Base-by-base conservation (phyloP, 2,888 invertebrate genomes). In the Frankliniella intonsa region DNA sequence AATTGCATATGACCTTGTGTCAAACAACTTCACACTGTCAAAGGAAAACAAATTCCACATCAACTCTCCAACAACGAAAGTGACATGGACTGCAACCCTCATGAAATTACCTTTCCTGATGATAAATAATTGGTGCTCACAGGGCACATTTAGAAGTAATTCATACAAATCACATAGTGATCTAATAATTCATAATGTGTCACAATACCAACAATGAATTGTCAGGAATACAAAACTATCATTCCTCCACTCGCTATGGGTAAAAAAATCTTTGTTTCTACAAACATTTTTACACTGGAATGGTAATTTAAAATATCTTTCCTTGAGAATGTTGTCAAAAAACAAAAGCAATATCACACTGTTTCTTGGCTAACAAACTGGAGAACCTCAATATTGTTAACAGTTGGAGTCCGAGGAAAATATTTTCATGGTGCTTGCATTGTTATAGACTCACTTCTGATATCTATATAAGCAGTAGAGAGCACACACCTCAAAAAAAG, bases 191-290 rank as follows among this genome's bases (percentile, higher is more conserved):
- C 25, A 76, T 10, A 76, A 76, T 76, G 69, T 25, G 69, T 76
- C 25, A 76, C 25, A 76, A 76, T 76, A 76, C 69, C 69, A 76
- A 76, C 69, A 76, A 76, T 76, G 69, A 76, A 76, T 76, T 76
- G 69, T 25, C 69, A 76, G 69, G 25, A 25, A 76, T 25, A 76
- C 69, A 0, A 25, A 25, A 25, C 22, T 76, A 12, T 10, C 22
- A 76, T 0, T 1, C 19, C 19, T 38, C 38, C 2, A 38, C 38
- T 38, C 5, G 38, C 38, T 38, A 38, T 38, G 38, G 69, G 12
- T 76, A 25, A 9, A 1, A 55, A 55, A 55, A 14, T 14, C 14
- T 19, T 55, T 19, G 25, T 22, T 22, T 8, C 22, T 76, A 25
- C 25, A 22, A n/a, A 76, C 25, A 76, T 76, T 25, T 12, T 76